These are phyloP conservation scores for Pantala flavescens DNA, from an alignment of 1,140 invertebrate genomes.

Conservation along the genomic window DNA sequence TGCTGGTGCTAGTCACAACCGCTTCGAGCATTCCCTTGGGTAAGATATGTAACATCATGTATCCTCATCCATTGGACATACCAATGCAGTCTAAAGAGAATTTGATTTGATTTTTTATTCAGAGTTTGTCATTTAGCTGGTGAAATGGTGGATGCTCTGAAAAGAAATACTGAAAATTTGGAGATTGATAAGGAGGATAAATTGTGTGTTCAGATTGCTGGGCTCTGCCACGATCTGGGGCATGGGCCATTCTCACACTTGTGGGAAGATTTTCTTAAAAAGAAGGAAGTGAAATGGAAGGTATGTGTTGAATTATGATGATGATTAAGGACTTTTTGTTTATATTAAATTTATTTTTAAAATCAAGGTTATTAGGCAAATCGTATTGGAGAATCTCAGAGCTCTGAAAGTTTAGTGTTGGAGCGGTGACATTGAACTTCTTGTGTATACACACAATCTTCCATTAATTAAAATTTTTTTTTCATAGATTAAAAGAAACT, in stretches of 20 bases:
- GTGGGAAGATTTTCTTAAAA: conserved; percentile 41
- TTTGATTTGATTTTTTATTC: conserved; percentile 1
- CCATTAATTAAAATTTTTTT: no score
- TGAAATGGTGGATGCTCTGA: conserved; percentile 25
- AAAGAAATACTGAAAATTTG: conserved; percentile 10
- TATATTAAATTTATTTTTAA: no score
- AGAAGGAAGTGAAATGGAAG: conserved; percentile 29
- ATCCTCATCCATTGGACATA: neutral
- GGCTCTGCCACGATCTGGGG: conserved; percentile 56
- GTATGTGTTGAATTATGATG: conserved; percentile 24
- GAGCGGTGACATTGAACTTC: no score
- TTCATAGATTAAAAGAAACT: no score
- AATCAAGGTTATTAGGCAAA: no score
- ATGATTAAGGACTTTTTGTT: no score
- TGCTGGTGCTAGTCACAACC: conserved; percentile 44
- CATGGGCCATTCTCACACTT: conserved; percentile 56
- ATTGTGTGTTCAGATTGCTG: conserved; percentile 43
- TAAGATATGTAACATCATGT: conserved; percentile 31
- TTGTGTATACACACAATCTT: no score
- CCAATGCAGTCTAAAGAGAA: no score
- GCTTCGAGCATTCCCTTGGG: conserved; percentile 54
- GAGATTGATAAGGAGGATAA: neutral
- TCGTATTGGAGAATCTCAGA: no score
- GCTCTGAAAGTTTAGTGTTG: no score
- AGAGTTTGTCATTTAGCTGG: conserved; percentile 30